phyloP scores from a whole-genome alignment of 2,888 invertebrate genomes.

The Diarsia rubi region DNA sequence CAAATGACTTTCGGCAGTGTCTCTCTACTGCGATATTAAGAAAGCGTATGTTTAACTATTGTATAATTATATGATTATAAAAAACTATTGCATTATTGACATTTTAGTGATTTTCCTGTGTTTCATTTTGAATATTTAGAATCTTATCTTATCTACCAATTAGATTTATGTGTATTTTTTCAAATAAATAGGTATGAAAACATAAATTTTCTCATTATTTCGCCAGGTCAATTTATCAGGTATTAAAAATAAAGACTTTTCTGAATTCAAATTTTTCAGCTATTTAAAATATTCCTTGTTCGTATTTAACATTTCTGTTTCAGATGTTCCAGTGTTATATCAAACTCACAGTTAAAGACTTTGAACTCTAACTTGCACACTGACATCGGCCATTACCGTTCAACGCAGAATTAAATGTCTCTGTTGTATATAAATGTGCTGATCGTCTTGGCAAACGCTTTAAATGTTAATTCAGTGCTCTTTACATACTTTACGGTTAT shows the following conservation, averaged over 20 bases:
- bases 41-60: neutral
- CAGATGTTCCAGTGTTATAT: conserved; percentile 64
- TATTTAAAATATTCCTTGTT: conserved; percentile 10
- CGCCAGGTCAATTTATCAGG: neutral
- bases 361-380: conserved; percentile 75
- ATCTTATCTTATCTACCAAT: too few relatives aligned
- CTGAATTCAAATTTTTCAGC: neutral
- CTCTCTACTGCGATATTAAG: neutral
- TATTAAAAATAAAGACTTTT: neutral
- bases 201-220: neutral
- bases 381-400: conserved; percentile 74
- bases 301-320: conserved; percentile 64
- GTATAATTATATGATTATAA: neutral
- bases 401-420: conserved; percentile 61
- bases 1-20: neutral
- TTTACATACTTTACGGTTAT: conserved; percentile 70
- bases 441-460: conserved; percentile 87
- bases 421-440: conserved; percentile 83
- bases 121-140: neutral
- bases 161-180: neutral
- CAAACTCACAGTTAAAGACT: conserved; percentile 61
- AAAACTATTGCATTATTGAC: neutral
- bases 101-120: neutral
- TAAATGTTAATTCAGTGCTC: conserved; percentile 83
- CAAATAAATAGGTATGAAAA: neutral